These are phyloP conservation scores for Napeogenes sylphis DNA, from an alignment of 2,888 invertebrate genomes.

Conservation along the genomic window DNA sequence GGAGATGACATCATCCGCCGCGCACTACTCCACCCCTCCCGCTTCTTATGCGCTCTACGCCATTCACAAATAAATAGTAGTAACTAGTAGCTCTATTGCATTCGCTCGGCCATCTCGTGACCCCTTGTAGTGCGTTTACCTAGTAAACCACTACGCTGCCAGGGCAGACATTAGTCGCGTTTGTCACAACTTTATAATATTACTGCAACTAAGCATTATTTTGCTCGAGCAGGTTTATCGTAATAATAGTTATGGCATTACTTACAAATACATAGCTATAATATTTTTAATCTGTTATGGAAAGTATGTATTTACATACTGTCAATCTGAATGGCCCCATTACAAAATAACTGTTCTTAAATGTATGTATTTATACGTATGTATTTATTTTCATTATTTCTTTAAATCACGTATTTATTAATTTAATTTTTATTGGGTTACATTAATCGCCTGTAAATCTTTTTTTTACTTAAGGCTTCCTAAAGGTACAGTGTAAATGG, in stretches of 20 bases:
- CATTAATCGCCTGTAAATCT: too few species aligned
- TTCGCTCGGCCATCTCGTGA: slow-evolving; percentile 40
- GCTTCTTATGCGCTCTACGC: slow-evolving; percentile 35
- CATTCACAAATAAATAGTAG: slow-evolving; percentile 48
- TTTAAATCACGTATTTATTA: too few species aligned
- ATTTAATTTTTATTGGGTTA: too few species aligned
- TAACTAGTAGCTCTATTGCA: slow-evolving; percentile 48
- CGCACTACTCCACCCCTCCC: slow-evolving; percentile 41
- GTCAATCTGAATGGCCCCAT: too few species aligned
- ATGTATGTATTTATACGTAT: too few species aligned
- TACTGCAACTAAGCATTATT: slow-evolving; percentile 1
- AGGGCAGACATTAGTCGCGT: slow-evolving; percentile 6
- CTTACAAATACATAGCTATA: too few species aligned
- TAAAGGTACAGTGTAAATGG: too few species aligned
- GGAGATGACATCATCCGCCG: slow-evolving; percentile 60
- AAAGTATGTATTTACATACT: too few species aligned
- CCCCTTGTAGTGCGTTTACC: slow-evolving; percentile 44
- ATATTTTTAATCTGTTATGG: too few species aligned
- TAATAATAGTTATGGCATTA: background rate
- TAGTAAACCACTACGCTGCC: slow-evolving; percentile 29
- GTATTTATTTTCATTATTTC: too few species aligned
- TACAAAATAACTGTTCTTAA: too few species aligned
- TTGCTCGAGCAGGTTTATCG: background rate
- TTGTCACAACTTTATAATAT: background rate
- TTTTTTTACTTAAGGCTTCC: too few species aligned